These are phyloP conservation scores for Aphidius gifuensis DNA, from an alignment of 1,140 invertebrate species.

Conservation along the genomic window DNA sequence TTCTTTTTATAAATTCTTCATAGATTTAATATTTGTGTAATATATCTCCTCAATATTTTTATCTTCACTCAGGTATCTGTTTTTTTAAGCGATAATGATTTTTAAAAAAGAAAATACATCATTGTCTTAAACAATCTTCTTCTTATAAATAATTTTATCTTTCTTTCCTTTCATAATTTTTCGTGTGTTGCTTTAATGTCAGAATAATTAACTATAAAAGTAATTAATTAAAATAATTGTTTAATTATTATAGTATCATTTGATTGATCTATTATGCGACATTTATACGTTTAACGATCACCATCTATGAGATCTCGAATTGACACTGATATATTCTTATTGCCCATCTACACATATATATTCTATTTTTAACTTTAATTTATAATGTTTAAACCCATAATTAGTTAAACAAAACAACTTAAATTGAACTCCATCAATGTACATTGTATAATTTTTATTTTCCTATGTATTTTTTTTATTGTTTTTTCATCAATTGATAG, in stretches of 20 bases:
- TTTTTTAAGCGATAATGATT: too few relatives aligned
- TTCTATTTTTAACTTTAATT: neutral
- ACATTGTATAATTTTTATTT: conserved; percentile 9
- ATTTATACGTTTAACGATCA: conserved; percentile 5
- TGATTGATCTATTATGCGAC: neutral
- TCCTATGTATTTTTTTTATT: conserved; percentile 23
- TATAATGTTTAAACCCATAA: neutral
- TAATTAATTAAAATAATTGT: too few relatives aligned
- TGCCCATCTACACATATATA: conserved; percentile 13
- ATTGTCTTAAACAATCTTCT: too few relatives aligned
- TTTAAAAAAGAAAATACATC: too few relatives aligned
- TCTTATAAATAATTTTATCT: neutral
- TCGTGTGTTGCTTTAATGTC: conserved; percentile 10
- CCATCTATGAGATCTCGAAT: conserved; percentile 19
- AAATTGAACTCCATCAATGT: conserved; percentile 22
- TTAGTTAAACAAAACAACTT: neutral
- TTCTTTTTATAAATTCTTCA: too few relatives aligned
- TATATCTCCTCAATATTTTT: too few relatives aligned
- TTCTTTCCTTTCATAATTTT: neutral
- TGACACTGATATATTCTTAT: conserved; percentile 19
- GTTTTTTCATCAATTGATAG: conserved; percentile 6
- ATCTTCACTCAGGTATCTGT: too few relatives aligned
- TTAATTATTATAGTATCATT: neutral
- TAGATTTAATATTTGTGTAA: too few relatives aligned
- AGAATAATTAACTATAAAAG: conserved; percentile 7